Percentiles rank a stretch among this genome's conserved stretches.
Evolutionary conservation across 2,113 vertebrate species (phyloP).

Genomic region (Rhinolophus ferrumequinum): DNA sequence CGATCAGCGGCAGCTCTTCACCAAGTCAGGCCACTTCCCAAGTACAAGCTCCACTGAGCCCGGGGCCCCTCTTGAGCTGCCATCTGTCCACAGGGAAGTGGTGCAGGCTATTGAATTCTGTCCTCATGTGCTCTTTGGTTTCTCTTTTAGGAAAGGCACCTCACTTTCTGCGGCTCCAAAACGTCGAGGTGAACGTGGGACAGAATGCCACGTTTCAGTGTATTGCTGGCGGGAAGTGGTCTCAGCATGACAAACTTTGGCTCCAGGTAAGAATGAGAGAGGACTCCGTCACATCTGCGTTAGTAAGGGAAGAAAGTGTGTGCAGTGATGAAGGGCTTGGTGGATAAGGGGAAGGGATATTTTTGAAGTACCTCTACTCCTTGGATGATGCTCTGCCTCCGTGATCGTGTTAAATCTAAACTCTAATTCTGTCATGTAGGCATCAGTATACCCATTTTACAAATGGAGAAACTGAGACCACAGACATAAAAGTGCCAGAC

Average conservation of each 20-base stretch:
- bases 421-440: background rate
- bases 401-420: background rate
- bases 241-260: conserved; percentile 98
- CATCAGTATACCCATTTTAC: background rate
- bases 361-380: background rate
- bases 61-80: background rate
- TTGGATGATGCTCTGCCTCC: background rate
- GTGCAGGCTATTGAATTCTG: background rate
- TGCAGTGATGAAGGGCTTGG: background rate
- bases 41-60: fast-evolving
- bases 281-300: no score
- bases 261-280: conserved; percentile 87
- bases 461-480: background rate
- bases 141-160: conserved; percentile 94
- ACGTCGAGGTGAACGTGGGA: conserved; percentile 97
- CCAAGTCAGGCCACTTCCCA: background rate
- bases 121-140: conserved; percentile 66
- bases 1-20: fast-evolving
- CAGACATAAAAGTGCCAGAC: background rate
- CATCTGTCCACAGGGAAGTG: fast-evolving
- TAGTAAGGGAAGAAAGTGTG: background rate
- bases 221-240: conserved; percentile 97
- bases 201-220: conserved; percentile 98
- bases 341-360: background rate
- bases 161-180: conserved; percentile 98